Base-by-base conservation (phyloP, 1,140 invertebrate species). In the Trachymyrmex cornetzi region DNA sequence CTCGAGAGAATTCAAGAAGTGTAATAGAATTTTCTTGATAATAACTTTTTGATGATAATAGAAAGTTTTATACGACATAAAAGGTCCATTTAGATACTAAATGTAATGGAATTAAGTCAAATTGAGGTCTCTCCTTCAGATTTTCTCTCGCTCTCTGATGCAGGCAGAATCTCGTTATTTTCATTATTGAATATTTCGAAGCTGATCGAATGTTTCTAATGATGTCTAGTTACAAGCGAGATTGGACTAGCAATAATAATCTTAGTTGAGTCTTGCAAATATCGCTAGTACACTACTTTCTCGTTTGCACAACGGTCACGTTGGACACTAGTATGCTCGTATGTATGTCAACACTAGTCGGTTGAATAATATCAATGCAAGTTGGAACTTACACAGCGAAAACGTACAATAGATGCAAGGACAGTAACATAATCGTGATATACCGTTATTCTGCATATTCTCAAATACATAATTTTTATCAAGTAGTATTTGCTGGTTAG, bases 301-400 rank as follows among this genome's bases (percentile, higher is more conserved):
- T 89, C 90, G 89, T 93, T 93, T 90, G 88, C 85, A 92, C 75
- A 87, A 87, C 77, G 81, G 87, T 92, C 92, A 92, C 91, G 91
- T 92, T 89, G 84, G 74, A 77, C 55, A 55, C 80, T 48, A 61
- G 50, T 64, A 64, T 64, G 66, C n/a, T 24, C 81, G 72, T 75
- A 88, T 88, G 84, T 89, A 77, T 88, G 91, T 90, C 88, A 88
- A 87, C 84, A 89, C 81, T 50, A 64, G 64, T 84, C 16, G 19
- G 48, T 27, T 74, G 82, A 82, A 80, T 89, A 75, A 89, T 86
- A 89, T 74, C 71, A 67, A 79, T 89, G 38, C 63, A 79, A 85
- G 64, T 59, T 66, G 53, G 48, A 63, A 88, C 61, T 53, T 27
- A 55, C 72, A 79, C 64, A 59, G 24, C 7, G 24, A n/a, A 64